A percentile compares a stretch with the other conserved stretches of the same genome.
Conservation (phyloP, 2,888 invertebrate species). For the Fabriciana adippe region DNA sequence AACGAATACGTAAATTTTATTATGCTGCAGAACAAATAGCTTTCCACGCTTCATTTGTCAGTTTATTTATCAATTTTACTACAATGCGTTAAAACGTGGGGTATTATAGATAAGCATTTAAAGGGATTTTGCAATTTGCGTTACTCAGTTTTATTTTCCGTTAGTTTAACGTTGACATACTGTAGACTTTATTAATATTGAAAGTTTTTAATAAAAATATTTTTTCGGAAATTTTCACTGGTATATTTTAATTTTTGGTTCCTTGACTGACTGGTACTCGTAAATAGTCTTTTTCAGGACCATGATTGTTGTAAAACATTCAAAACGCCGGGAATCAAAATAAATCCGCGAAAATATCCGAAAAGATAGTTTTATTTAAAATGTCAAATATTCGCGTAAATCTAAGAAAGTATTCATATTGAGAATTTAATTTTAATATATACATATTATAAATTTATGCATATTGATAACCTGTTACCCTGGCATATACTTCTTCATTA, state of each 20-base stretch:
- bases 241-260: neutral
- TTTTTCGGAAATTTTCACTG: no score
- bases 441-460: no score
- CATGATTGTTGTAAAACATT: no score
- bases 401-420: no score
- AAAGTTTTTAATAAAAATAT: neutral
- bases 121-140: slow-evolving; percentile 17
- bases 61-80: slow-evolving; percentile 20
- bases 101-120: slow-evolving; percentile 7
- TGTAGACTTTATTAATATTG: neutral
- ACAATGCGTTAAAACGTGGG: slow-evolving; percentile 7
- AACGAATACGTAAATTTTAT: neutral
- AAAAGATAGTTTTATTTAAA: no score
- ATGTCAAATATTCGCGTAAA: no score
- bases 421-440: no score
- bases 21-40: slow-evolving; percentile 9
- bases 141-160: slow-evolving; percentile 9
- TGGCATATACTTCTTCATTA: no score
- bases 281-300: no score
- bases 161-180: slow-evolving; percentile 10
- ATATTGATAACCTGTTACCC: no score
- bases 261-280: neutral
- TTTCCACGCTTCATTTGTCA: slow-evolving; percentile 12
- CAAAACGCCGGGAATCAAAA: no score
- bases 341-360: no score